Conservation (phyloP, 2,888 invertebrate species). For the Teleiodes luculella region DNA sequence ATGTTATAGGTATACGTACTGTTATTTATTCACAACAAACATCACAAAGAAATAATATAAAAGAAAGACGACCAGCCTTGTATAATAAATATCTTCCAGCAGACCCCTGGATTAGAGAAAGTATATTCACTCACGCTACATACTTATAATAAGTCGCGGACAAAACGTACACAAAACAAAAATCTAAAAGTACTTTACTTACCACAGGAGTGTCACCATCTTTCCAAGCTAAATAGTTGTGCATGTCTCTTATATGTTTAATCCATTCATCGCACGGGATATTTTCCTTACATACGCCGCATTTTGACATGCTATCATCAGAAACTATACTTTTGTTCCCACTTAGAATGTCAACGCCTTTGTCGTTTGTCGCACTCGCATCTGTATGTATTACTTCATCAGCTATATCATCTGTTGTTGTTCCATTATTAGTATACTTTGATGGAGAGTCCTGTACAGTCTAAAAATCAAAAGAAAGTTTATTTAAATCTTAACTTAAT, state of each 20-base stretch:
- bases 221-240: slow-evolving; percentile 43
- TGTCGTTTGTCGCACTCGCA: neutral
- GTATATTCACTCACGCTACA: too few species aligned
- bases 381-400: neutral
- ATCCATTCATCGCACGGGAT: slow-evolving; percentile 29
- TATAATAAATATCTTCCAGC: too few species aligned
- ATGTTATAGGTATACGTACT: too few species aligned
- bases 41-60: too few species aligned
- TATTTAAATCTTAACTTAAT: too few species aligned
- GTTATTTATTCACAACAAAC: too few species aligned
- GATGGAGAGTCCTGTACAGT: neutral
- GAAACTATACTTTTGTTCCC: slow-evolving; percentile 5
- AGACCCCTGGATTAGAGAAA: too few species aligned
- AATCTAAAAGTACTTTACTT: slow-evolving; percentile 30
- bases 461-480: neutral
- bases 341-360: neutral
- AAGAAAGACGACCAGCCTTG: too few species aligned
- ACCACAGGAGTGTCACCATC: slow-evolving; percentile 64
- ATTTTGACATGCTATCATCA: slow-evolving; percentile 31
- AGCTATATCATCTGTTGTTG: neutral
- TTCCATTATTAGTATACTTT: neutral
- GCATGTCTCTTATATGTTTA: slow-evolving; percentile 34
- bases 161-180: neutral
- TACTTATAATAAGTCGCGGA: too few species aligned
- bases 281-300: slow-evolving; percentile 32